Evolutionary conservation across 2,113 vertebrate genomes (phyloP).

Genomic region (Podarcis raffonei): DNA sequence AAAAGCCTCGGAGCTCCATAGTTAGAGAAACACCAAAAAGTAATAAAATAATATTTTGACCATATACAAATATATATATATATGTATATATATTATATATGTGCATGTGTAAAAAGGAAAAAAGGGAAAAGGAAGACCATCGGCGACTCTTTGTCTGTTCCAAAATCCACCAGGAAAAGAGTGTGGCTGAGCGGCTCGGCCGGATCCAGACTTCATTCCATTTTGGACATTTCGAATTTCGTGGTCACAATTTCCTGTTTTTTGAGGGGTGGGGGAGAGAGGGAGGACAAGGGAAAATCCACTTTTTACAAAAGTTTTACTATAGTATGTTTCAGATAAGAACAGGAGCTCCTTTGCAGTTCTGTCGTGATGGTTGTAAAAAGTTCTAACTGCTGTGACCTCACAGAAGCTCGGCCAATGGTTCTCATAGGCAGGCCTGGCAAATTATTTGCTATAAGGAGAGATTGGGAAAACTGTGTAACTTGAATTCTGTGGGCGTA

Average conservation of each 20-base stretch:
- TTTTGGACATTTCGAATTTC: slow-evolving; percentile 85
- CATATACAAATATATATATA: slow-evolving; percentile 42
- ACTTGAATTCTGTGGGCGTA: not conserved
- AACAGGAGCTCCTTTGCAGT: too few relatives aligned
- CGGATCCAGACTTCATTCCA: slow-evolving; percentile 69
- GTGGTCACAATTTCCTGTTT: slow-evolving; percentile 79
- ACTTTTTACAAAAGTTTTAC: too few relatives aligned
- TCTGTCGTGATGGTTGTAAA: not conserved
- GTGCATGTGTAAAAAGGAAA: not conserved
- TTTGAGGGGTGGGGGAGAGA: not conserved
- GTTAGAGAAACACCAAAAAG: slow-evolving; percentile 13
- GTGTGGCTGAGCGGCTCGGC: not conserved
- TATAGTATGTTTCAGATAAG: too few relatives aligned
- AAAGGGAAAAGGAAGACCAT: not conserved
- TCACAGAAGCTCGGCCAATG: not conserved
- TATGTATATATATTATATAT: slow-evolving; percentile 11
- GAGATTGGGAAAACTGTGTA: not conserved
- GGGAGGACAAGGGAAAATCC: not conserved
- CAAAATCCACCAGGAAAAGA: not conserved
- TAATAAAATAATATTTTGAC: slow-evolving; percentile 47
- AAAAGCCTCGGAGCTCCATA: not conserved
- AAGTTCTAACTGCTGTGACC: not conserved
- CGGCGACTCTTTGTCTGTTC: not conserved
- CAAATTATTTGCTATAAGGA: not conserved
- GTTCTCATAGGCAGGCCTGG: not conserved